A percentile compares a stretch with the other conserved stretches of the same genome.
These are phyloP conservation scores for Ciconia stormi DNA, from an alignment of 2,113 vertebrate species.

Conservation along the genomic window DNA sequence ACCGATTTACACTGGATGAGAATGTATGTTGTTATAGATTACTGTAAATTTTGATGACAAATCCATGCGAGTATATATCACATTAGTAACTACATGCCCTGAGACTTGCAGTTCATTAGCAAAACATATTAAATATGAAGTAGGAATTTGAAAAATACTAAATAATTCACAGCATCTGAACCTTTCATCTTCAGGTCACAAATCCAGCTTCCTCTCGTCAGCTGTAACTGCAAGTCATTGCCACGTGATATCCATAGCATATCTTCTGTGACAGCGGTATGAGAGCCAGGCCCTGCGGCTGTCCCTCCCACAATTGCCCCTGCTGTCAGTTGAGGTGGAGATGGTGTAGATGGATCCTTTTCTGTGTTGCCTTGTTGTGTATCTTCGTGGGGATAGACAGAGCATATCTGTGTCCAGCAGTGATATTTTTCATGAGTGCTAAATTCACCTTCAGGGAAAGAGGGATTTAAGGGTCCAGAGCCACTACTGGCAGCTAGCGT, in stretches of 20 bases:
- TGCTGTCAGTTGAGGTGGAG: rapidly evolving
- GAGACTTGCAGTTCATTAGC: constrained; percentile 18
- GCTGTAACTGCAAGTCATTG: not conserved
- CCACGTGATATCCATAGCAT: not conserved
- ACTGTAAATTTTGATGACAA: not conserved
- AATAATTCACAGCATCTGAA: constrained; percentile 43
- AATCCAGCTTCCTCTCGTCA: not conserved
- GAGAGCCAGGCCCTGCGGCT: not conserved
- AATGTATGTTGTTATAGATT: constrained; percentile 73
- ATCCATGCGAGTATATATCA: not conserved
- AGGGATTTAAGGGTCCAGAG: not conserved
- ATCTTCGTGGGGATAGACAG: not conserved
- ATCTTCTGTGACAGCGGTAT: not conserved
- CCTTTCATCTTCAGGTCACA: constrained; percentile 38
- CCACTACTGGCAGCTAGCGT: not conserved
- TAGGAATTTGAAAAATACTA: constrained; percentile 21
- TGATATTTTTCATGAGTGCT: not conserved
- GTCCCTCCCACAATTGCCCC: not conserved
- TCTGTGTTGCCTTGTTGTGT: not conserved
- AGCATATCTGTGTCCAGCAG: not conserved
- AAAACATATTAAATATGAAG: constrained; percentile 52
- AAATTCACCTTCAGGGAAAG: not conserved
- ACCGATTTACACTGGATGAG: constrained; percentile 91
- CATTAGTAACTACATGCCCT: not conserved
- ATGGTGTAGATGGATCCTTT: not conserved